Conservation (phyloP, 2,888 invertebrate species). For the Tetheella fluctuosa region DNA sequence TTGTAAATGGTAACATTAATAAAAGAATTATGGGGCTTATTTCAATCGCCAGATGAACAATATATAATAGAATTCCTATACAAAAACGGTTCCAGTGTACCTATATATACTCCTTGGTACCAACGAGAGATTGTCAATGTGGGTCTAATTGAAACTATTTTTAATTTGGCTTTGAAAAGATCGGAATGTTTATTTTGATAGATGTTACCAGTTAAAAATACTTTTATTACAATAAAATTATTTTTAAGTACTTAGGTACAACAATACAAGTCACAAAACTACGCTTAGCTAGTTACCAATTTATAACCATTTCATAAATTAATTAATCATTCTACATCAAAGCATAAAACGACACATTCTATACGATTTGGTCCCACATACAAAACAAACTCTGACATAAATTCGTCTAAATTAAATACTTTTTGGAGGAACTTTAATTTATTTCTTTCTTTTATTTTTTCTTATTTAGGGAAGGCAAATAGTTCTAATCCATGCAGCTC, state of each 20-base stretch:
- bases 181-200: neutral
- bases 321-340: neutral
- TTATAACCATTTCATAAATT: neutral
- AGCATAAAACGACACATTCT: neutral
- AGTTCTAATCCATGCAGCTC: too few relatives aligned
- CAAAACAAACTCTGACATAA: neutral
- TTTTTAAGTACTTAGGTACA: neutral
- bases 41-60: too few relatives aligned
- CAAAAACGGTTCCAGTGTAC: too few relatives aligned
- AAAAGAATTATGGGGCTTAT: neutral
- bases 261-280: neutral
- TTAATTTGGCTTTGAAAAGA: too few relatives aligned
- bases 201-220: neutral
- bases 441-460: too few relatives aligned
- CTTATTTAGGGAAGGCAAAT: too few relatives aligned
- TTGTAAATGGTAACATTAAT: neutral
- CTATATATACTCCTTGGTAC: too few relatives aligned
- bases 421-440: neutral
- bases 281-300: neutral
- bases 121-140: too few relatives aligned
- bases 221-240: neutral
- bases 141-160: too few relatives aligned
- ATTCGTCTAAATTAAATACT: neutral
- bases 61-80: too few relatives aligned
- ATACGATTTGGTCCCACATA: conserved; percentile 1